Evolutionary conservation across 2,797 vertebrate genomes (phyloP).

Genomic region (Brotula barbata): DNA sequence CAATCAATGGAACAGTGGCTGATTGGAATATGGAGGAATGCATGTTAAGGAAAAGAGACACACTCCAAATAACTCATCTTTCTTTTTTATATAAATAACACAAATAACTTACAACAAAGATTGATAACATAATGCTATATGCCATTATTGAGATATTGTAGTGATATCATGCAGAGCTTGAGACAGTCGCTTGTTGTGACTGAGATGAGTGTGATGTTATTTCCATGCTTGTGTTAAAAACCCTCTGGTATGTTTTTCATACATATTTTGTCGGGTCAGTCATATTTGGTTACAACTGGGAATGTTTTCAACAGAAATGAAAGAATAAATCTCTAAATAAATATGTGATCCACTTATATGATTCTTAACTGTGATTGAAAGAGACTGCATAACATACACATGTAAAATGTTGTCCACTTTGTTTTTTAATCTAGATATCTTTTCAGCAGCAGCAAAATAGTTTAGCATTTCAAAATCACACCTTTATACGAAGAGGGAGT

Average conservation of each 20-base stretch:
- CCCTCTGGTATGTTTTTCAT: slow-evolving; percentile 9
- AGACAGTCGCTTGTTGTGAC: slow-evolving; percentile 56
- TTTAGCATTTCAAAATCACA: slow-evolving; percentile 79
- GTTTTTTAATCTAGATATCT: slow-evolving; percentile 61
- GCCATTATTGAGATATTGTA: slow-evolving; percentile 82
- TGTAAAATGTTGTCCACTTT: slow-evolving; percentile 46
- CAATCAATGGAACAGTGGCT: neutral
- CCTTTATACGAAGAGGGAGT: slow-evolving; percentile 41
- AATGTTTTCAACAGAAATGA: slow-evolving; percentile 36
- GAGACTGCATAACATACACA: slow-evolving; percentile 38
- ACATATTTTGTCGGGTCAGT: slow-evolving; percentile 14
- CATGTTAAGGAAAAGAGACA: slow-evolving; percentile 75
- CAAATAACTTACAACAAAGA: slow-evolving; percentile 88
- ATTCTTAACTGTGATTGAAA: slow-evolving; percentile 25
- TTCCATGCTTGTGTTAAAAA: slow-evolving; percentile 10
- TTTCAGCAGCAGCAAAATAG: slow-evolving; percentile 79
- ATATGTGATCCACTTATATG: slow-evolving; percentile 32
- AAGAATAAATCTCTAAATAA: slow-evolving; percentile 45
- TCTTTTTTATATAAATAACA: slow-evolving; percentile 85
- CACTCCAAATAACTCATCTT: slow-evolving; percentile 79
- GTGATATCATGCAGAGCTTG: slow-evolving; percentile 81
- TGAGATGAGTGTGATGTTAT: slow-evolving; percentile 29
- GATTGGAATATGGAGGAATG: slow-evolving; percentile 13
- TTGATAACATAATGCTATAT: slow-evolving; percentile 70
- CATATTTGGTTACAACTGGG: slow-evolving; percentile 21